Percentiles rank a stretch among this genome's conserved stretches.
These are phyloP conservation scores for Brachionus asplanchnoidis DNA, from an alignment of 1,140 invertebrate genomes.

Conservation along the genomic window DNA sequence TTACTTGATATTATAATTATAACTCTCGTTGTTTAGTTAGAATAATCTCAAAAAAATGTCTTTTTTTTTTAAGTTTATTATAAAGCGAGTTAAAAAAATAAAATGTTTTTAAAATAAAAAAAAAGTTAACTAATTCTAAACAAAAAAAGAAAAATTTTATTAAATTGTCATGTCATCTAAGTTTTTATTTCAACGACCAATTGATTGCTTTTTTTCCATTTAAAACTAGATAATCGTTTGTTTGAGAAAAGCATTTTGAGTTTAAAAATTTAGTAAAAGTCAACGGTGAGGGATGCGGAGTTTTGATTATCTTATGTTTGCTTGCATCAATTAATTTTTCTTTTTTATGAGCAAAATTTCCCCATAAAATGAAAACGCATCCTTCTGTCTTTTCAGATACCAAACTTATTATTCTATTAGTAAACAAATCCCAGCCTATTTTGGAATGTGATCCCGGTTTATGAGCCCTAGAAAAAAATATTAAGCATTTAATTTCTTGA, in stretches of 20 bases:
- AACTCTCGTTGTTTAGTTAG: no score
- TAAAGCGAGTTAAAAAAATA: no score
- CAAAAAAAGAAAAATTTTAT: no score
- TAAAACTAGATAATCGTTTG: constrained; percentile 8
- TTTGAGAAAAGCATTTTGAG: constrained; percentile 30
- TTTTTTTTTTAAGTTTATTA: no score
- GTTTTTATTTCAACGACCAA: background rate
- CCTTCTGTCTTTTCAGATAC: background rate
- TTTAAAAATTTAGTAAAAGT: background rate
- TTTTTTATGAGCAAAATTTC: constrained; percentile 33
- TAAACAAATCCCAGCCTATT: constrained; percentile 35
- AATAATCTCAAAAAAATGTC: no score
- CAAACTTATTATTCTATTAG: background rate
- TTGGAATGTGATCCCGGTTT: constrained; percentile 23
- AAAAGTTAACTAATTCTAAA: no score
- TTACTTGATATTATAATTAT: no score
- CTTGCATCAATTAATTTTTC: constrained; percentile 5
- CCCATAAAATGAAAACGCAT: constrained; percentile 41
- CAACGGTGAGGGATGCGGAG: constrained; percentile 38
- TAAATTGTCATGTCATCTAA: no score
- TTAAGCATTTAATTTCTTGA: background rate
- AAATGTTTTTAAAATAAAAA: no score
- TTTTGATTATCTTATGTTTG: constrained; percentile 19
- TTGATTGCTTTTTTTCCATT: background rate
- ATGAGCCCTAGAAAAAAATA: constrained; percentile 1